Base-by-base conservation (phyloP, 2,888 invertebrate genomes). In the Caenorhabditis imperialis region DNA sequence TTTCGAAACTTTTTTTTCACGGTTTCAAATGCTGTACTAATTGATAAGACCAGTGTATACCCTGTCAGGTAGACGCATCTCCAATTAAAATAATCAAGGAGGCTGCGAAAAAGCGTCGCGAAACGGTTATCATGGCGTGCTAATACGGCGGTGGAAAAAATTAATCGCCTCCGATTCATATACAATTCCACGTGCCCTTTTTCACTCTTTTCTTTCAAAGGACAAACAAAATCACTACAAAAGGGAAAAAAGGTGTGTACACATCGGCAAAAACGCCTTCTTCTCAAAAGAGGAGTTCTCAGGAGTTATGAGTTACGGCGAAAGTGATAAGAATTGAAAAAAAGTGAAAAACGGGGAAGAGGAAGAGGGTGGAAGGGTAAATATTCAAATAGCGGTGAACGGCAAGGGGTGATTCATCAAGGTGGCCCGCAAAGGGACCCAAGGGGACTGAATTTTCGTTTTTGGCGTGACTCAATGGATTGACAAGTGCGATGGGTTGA, bases 11-110 rank as follows among this genome's bases (percentile, higher is more conserved):
- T 7, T 30, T n/a, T n/a, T n/a, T n/a, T n/a, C n/a, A n/a, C n/a
- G n/a, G n/a, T n/a, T n/a, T n/a, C n/a, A n/a, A n/a, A n/a, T n/a
- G n/a, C n/a, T n/a, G n/a, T n/a, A n/a, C n/a, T n/a, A 42, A 18
- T 8, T 3, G 12, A 20, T 16, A n/a, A 25, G 40, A 16, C 8
- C 25, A 37, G 10, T 18, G 10, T 18, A 40, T 20, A 6, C 18
- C 40, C 6, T 18, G 40, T 10, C 18, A n/a, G 22, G 38, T 23
- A 10, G 51, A n/a, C n/a, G 18, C 10, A n/a, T 20, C 27, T 33
- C 35, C 50, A 40, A 57, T 65, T 57, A 67, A 67, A 51, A 58
- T 57, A 44, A 58, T 57, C 57, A 57, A 67, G 67, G 51, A 57
- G 65, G 65, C 50, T 48, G 45, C 30, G 47, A 25, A 40, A 40